Evolutionary conservation across 2,888 invertebrate species (phyloP).

Genomic region (Leptinotarsa haldemani): DNA sequence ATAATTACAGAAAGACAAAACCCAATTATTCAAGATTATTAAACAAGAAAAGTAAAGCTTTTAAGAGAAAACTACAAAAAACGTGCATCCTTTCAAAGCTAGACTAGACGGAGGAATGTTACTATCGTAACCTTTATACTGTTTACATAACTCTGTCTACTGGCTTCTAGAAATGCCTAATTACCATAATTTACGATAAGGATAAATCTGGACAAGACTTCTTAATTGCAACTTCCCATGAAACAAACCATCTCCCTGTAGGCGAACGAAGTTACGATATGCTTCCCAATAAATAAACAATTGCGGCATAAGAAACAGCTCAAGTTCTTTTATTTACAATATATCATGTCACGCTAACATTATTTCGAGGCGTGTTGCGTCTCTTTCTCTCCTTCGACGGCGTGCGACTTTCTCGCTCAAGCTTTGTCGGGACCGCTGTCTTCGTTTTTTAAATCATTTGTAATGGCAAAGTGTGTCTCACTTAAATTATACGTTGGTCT

Average conservation of each 20-base stretch:
- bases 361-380: constrained; percentile 36
- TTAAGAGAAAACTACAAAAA: not conserved
- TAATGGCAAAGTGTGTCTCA: constrained; percentile 54
- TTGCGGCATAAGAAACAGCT: constrained; percentile 33
- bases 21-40: no score
- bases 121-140: constrained; percentile 22
- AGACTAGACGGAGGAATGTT: constrained; percentile 22
- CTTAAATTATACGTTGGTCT: constrained; percentile 56
- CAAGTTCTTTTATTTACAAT: constrained; percentile 48
- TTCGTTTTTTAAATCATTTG: constrained; percentile 55
- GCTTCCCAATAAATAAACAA: constrained; percentile 41
- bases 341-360: constrained; percentile 53
- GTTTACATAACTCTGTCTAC: constrained; percentile 21
- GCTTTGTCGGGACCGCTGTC: constrained; percentile 38
- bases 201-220: constrained; percentile 3
- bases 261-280: constrained; percentile 6
- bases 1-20: no score
- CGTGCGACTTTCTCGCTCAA: constrained; percentile 19
- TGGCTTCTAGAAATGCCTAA: constrained; percentile 21
- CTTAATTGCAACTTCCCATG: constrained; percentile 18
- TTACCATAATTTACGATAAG: constrained; percentile 33
- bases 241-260: not conserved
- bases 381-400: constrained; percentile 33
- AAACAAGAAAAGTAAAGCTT: not conserved
- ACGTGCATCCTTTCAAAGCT: not conserved